Base-by-base conservation (phyloP, 2,797 vertebrate species). In the Ispidina lecontei region DNA sequence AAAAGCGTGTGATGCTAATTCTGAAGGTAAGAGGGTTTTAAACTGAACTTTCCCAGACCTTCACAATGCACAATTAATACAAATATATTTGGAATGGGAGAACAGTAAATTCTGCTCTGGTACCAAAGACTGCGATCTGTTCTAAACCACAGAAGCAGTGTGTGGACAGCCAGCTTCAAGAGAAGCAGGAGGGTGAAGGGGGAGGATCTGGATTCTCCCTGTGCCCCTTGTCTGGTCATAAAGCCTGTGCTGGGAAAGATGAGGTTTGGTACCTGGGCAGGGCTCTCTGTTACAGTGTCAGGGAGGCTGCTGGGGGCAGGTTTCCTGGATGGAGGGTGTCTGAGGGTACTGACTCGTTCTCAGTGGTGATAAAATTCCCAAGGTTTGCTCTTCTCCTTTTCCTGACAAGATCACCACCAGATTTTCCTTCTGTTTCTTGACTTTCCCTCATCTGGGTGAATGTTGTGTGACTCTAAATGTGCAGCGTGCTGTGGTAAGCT, bases 291-390 rank as follows among this genome's bases (percentile, higher is more conserved):
- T 86, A 59, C 67, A 75, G 52, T 47, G 16, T n/a, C 41, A 56
- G 35, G 65, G 20, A 68, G 33, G 39, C 90, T 54, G 44, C 62
- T 49, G 75, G 84, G 28, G 58, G 96, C 88, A 84, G 51, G 58
- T 96, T 96, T 97, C 96, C 39, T 64, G 8, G 96, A 88, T 91
- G 77, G 52, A 46, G 54, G 74, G 17, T 77, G 22, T 31, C 26
- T 1, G 5, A 80, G 56, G 54, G 74, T 56, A 75, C 59, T 56
- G 69, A 80, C 85, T 96, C 91, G 89, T 94, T 96, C 81, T 92
- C 21, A 68, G 65, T 90, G 78, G 35, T 95, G 77, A 85, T 95
- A 63, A 73, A 91, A 93, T 91, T 96, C 87, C 79, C 59, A 92
- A 17, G 54, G 63, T 91, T 96, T 96, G 67, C 64, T 64, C 52